phyloP scores from a whole-genome alignment of 2,797 vertebrate species.

The Huso huso region DNA sequence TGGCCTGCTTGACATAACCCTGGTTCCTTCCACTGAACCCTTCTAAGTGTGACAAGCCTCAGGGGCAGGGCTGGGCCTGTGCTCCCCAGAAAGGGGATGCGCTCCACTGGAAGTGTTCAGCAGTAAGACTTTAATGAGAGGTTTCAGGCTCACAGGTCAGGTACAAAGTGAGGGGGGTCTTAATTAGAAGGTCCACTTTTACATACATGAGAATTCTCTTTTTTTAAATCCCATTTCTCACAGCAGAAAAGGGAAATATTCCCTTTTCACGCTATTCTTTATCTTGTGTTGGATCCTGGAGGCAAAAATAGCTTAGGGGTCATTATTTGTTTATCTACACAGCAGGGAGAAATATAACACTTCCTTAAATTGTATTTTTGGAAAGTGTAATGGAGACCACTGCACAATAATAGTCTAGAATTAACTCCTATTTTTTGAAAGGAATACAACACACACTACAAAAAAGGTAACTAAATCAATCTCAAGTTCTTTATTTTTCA shows the following conservation, averaged over 20 bases:
- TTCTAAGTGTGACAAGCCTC: slow-evolving; percentile 40
- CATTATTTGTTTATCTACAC: slow-evolving; percentile 17
- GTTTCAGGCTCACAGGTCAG: slow-evolving; percentile 61
- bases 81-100: slow-evolving; percentile 37
- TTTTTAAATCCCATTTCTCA: slow-evolving; percentile 44
- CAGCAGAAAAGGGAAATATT: slow-evolving; percentile 39
- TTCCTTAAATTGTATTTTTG: slow-evolving; percentile 5
- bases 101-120: slow-evolving; percentile 30
- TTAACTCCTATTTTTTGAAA: too few species aligned
- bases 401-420: too few species aligned
- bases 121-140: slow-evolving; percentile 71
- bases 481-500: too few species aligned
- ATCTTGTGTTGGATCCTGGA: slow-evolving; percentile 26
- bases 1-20: slow-evolving; percentile 18
- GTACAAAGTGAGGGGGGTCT: slow-evolving; percentile 29
- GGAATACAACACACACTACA: too few species aligned
- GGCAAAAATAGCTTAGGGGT: slow-evolving; percentile 8
- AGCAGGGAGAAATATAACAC: slow-evolving; percentile 10
- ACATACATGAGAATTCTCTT: slow-evolving; percentile 36
- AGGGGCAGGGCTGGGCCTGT: slow-evolving; percentile 40
- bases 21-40: slow-evolving; percentile 28
- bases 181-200: slow-evolving; percentile 31
- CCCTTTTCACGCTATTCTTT: not conserved
- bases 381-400: not conserved
- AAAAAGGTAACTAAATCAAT: too few species aligned